These are phyloP conservation scores for Chrysodeixis includens DNA, from an alignment of 2,888 invertebrate species.

Conservation along the genomic window DNA sequence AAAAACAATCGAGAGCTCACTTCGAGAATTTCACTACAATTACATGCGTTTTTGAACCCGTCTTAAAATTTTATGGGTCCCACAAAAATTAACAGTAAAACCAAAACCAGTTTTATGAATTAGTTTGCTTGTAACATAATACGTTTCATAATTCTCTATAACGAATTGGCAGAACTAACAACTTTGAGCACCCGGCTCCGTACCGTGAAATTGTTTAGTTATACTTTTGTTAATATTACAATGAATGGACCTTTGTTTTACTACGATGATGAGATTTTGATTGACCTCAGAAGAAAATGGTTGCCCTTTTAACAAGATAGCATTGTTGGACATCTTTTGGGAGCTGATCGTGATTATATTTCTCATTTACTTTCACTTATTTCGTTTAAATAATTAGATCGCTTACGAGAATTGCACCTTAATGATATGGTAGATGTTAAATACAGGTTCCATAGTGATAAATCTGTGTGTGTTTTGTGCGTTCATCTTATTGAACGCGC, in stretches of 20 bases:
- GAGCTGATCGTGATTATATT: constrained; percentile 48
- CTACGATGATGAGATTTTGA: constrained; percentile 45
- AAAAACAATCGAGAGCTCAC: constrained; percentile 47
- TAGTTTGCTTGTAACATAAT: constrained; percentile 61
- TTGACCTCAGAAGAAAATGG: constrained; percentile 39
- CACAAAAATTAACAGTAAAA: constrained; percentile 45
- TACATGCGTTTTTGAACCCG: constrained; percentile 29
- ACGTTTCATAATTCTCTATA: constrained; percentile 59
- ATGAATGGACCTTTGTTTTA: constrained; percentile 35
- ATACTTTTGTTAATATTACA: constrained; percentile 34
- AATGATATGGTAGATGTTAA: constrained; percentile 49
- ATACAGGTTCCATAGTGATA: constrained; percentile 46
- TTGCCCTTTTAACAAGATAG: constrained; percentile 51
- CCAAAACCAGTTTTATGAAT: constrained; percentile 65
- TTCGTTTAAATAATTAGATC: constrained; percentile 66
- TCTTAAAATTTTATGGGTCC: constrained; percentile 39
- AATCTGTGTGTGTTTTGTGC: constrained; percentile 34
- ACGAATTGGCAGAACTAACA: constrained; percentile 52
- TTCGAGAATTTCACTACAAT: constrained; percentile 54
- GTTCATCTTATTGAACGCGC: constrained; percentile 34
- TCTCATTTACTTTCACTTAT: constrained; percentile 71
- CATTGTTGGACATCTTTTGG: constrained; percentile 43
- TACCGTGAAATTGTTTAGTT: constrained; percentile 37
- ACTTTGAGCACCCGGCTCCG: constrained; percentile 33
- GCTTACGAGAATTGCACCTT: constrained; percentile 58